A percentile compares a stretch with the other conserved stretches of the same genome.
Evolutionary conservation across 1,140 invertebrate genomes (phyloP).

Genomic region (Notospermus geniculatus): DNA sequence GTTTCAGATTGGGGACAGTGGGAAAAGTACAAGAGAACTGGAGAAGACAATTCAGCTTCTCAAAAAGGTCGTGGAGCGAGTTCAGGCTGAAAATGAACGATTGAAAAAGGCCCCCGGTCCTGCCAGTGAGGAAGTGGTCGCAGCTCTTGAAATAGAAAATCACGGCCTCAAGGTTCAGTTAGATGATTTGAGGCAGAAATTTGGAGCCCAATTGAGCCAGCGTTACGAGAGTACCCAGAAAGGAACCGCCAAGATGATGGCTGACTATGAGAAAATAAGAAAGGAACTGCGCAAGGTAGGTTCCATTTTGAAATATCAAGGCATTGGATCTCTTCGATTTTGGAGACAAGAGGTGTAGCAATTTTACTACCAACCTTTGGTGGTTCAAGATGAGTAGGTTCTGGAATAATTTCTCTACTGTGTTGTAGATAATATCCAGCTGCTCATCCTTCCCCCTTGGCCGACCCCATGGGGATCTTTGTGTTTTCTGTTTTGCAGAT

Average conservation of each 20-base stretch:
- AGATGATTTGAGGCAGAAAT: conserved; percentile 44
- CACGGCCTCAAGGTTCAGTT: conserved; percentile 51
- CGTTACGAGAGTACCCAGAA: conserved; percentile 48
- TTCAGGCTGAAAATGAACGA: conserved; percentile 66
- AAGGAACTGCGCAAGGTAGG: conserved; percentile 50
- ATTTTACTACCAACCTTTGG: no score
- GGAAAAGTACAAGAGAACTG: conserved; percentile 61
- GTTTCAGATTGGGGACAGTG: conserved; percentile 57
- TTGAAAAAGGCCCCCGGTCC: conserved; percentile 48
- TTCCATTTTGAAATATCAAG: no score
- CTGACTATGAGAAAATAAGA: conserved; percentile 52
- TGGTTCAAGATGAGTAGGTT: no score
- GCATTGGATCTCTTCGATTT: no score
- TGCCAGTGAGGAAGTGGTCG: conserved; percentile 37
- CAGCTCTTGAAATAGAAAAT: conserved; percentile 43
- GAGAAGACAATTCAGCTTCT: conserved; percentile 67
- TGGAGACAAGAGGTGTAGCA: no score
- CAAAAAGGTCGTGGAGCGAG: conserved; percentile 67
- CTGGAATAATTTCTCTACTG: no score
- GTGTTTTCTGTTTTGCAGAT: no score
- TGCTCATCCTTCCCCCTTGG: no score
- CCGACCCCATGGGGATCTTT: no score
- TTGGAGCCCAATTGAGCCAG: conserved; percentile 48
- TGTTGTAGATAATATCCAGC: no score
- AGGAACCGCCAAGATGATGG: conserved; percentile 51